phyloP scores from a whole-genome alignment of 2,113 vertebrate genomes.

The Atrichornis clamosus region DNA sequence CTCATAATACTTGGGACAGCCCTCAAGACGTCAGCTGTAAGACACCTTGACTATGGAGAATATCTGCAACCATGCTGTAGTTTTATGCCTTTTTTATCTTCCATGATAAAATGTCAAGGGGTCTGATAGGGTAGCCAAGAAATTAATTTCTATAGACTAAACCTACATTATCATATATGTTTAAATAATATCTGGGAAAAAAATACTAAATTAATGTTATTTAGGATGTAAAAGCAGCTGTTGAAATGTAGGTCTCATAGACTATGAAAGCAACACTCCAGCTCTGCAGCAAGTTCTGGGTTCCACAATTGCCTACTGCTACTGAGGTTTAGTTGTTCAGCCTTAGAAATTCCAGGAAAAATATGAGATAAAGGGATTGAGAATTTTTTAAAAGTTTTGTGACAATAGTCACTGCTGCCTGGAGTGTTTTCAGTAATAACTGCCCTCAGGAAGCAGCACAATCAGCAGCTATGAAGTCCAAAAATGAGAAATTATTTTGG shows the following conservation, averaged over 20 bases:
- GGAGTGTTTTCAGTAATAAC: neutral
- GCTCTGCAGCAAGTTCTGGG: neutral
- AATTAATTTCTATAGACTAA: neutral
- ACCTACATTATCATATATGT: neutral
- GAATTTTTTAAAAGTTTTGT: neutral
- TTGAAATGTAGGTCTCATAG: neutral
- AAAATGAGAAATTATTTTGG: constrained; percentile 2
- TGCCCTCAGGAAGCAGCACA: neutral
- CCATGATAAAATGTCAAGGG: neutral
- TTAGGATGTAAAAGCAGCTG: neutral
- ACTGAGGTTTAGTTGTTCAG: neutral
- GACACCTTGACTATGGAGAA: neutral
- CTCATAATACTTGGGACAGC: neutral
- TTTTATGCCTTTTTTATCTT: neutral
- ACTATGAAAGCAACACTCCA: neutral
- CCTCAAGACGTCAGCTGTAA: neutral
- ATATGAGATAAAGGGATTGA: neutral
- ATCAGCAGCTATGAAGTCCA: neutral
- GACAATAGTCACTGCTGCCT: neutral
- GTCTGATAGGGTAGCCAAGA: neutral
- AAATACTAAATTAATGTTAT: rapidly evolving
- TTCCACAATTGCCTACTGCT: neutral
- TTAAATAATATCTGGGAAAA: neutral
- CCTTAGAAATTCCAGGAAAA: neutral
- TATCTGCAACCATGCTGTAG: neutral